Evolutionary conservation across 2,113 vertebrate species (phyloP), one percentile per base, ranked within the genome.

Genomic region (Passer montanus): DNA sequence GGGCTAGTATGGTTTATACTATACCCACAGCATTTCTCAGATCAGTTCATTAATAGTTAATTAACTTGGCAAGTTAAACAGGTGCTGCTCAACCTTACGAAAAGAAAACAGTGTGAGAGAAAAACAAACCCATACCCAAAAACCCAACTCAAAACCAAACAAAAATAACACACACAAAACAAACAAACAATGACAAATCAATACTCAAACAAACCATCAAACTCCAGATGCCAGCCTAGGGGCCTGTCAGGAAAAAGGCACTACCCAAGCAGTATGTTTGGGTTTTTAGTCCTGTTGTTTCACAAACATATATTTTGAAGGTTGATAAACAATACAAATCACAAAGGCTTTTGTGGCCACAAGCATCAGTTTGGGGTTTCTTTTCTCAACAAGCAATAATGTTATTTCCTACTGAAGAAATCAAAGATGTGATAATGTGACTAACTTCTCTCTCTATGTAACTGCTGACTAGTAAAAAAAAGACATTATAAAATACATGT

Each of bases 41-140:
- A 46, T 84, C 50, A 62, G 41, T 72, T 92, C 56, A 94, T 91
- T 83, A 93, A 93, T 50, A 75, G 55, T 88, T 89, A 27, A 84
- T 84, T 68, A 72, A 70, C 43, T 47, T 56, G 35, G 63, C 52
- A 90, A 94, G 73, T 19, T 67, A 60, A 78, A 66, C n/a, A 46
- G n/a, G 18, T 35, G 39, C 49, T 83, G 66, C 70, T 90, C 69
- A 81, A 76, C n/a, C 67, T 60, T 64, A 49, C 23, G 70, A 59
- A 58, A 73, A 75, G 6, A 66, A 82, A 75, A 76, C 0, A 26
- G 10, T 12, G 16, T 7, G 47, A 46, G 6, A 26, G 13, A 44
- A 37, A 69, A 55, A 62, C 39, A 31, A 56, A 22, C 6, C 9
- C 44, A 58, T n/a, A 15, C 2, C 18, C 30, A 7, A 28, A 63